These are phyloP conservation scores for Meriones unguiculatus DNA, from an alignment of 2,113 vertebrate species.

Conservation along the genomic window DNA sequence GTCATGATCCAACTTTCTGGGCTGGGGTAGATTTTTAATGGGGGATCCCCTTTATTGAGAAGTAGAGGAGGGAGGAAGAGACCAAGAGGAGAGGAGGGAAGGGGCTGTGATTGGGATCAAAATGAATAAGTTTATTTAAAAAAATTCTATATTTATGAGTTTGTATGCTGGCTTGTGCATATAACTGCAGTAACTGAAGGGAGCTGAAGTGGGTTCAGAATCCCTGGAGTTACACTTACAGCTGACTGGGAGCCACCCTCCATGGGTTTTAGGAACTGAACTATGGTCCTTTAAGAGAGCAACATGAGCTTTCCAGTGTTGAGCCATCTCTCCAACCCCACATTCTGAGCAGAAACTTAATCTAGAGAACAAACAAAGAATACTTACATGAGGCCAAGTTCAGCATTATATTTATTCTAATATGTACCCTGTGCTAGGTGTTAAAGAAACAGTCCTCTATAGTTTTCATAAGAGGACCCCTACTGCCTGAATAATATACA, in stretches of 20 bases:
- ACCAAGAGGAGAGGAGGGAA: no score
- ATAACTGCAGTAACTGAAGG: not conserved
- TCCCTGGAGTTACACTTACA: not conserved
- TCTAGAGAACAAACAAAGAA: not conserved
- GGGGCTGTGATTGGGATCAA: no score
- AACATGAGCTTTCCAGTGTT: not conserved
- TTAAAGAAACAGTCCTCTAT: not conserved
- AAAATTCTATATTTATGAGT: not conserved
- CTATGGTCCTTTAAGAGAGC: not conserved
- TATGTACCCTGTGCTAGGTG: not conserved
- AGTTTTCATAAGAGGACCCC: not conserved
- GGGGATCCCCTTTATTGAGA: no score
- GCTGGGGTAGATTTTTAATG: no score
- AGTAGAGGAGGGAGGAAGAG: no score
- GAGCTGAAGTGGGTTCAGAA: not conserved
- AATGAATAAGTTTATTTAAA: no score
- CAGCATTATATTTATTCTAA: not conserved
- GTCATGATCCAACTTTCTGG: no score
- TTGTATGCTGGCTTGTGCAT: no score
- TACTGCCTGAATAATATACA: slow-evolving; percentile 8
- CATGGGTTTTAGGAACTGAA: not conserved
- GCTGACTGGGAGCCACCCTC: not conserved
- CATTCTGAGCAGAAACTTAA: not conserved
- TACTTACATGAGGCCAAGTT: not conserved
- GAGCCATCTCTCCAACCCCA: not conserved